phyloP scores from a whole-genome alignment of 1,140 invertebrate genomes.

The Euschistus heros region DNA sequence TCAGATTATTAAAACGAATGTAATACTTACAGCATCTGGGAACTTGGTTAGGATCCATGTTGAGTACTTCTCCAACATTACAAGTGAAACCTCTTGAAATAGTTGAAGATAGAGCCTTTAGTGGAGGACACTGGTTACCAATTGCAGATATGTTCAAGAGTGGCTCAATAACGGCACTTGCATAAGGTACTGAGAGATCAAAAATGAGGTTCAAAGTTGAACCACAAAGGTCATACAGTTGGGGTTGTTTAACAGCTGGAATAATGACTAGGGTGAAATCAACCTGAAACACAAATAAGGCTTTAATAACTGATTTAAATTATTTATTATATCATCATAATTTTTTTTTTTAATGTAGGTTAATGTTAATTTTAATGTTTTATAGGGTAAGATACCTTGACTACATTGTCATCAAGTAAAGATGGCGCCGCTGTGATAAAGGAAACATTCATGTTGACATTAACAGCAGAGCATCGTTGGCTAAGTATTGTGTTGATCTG shows the following conservation, averaged over 20 bases:
- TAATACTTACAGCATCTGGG: slow-evolving; percentile 75
- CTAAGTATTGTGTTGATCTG: slow-evolving; percentile 72
- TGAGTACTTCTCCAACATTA: slow-evolving; percentile 82
- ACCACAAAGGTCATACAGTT: slow-evolving; percentile 88
- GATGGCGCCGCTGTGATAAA: slow-evolving; percentile 69
- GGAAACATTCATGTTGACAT: slow-evolving; percentile 88
- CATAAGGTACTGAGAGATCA: slow-evolving; percentile 83
- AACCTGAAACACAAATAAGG: slow-evolving; percentile 39
- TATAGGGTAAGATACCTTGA: slow-evolving; percentile 48
- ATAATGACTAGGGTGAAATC: slow-evolving; percentile 79
- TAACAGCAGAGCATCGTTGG: slow-evolving; percentile 84
- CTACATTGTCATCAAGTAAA: slow-evolving; percentile 71
- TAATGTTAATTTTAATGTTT: not conserved
- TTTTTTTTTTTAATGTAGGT: not conserved
- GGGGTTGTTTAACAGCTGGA: slow-evolving; percentile 73
- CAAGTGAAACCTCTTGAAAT: slow-evolving; percentile 85
- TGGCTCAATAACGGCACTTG: slow-evolving; percentile 81
- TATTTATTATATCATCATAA: not conserved
- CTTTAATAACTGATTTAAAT: no score
- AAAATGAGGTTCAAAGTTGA: slow-evolving; percentile 87
- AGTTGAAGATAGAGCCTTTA: slow-evolving; percentile 73
- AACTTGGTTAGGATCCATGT: slow-evolving; percentile 81
- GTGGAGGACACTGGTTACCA: slow-evolving; percentile 81
- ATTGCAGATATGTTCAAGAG: slow-evolving; percentile 78
- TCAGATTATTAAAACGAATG: slow-evolving; percentile 3